Percentiles rank a stretch among this genome's conserved stretches.
Evolutionary conservation across 1,140 invertebrate species (phyloP).

Genomic region (Neodiprion lecontei): DNA sequence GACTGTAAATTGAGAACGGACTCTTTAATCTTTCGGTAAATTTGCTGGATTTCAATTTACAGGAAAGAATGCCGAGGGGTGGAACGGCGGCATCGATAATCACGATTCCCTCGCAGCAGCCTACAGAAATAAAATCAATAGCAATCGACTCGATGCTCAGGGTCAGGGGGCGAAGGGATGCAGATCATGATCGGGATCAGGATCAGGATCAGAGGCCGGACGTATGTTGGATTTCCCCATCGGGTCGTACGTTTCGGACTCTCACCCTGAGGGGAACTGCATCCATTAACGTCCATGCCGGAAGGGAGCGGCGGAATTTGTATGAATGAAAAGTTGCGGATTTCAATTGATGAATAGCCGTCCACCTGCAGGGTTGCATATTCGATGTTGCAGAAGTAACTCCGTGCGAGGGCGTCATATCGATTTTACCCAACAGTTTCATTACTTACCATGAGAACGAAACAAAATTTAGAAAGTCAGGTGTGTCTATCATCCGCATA

Average conservation of each 20-base stretch:
- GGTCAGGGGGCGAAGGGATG: not conserved
- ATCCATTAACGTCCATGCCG: slow-evolving; percentile 46
- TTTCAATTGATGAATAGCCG: slow-evolving; percentile 55
- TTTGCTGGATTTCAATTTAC: slow-evolving; percentile 5
- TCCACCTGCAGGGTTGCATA: slow-evolving; percentile 33
- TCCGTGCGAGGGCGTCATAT: slow-evolving; percentile 8
- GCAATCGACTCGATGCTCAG: not conserved
- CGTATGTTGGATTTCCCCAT: slow-evolving; percentile 56
- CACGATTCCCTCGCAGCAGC: not conserved
- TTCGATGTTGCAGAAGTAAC: slow-evolving; percentile 44
- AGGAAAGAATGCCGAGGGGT: not conserved
- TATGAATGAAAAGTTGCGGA: slow-evolving; percentile 55
- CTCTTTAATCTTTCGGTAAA: slow-evolving; percentile 7
- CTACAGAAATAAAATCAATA: not conserved
- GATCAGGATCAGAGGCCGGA: slow-evolving; percentile 29
- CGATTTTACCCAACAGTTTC: slow-evolving; percentile 9
- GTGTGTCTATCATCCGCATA: too few species aligned
- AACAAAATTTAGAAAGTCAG: too few species aligned
- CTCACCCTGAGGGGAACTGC: slow-evolving; percentile 39
- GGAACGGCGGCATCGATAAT: not conserved
- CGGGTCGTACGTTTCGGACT: not conserved
- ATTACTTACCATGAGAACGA: too few species aligned
- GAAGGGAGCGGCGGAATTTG: slow-evolving; percentile 37
- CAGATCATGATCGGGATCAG: not conserved
- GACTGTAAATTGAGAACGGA: not conserved